Conservation (phyloP, 2,113 vertebrate genomes). For the Tupaia tana region DNA sequence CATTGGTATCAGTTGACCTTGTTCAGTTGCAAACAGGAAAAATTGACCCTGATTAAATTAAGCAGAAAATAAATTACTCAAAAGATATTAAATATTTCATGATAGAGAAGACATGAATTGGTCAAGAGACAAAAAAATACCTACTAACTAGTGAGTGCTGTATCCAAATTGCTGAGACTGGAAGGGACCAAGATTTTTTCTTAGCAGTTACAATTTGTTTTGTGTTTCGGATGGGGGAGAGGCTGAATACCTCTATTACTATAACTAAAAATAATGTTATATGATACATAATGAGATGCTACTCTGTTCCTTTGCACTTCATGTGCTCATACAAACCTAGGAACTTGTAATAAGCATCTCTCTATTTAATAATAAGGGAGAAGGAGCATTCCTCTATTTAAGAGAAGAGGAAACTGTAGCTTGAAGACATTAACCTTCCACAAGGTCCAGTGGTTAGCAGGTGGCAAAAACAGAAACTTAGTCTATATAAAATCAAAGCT, state of each 20-base stretch:
- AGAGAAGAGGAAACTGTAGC: not conserved
- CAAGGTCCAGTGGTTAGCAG: not conserved
- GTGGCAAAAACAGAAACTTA: not conserved
- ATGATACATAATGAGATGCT: not conserved
- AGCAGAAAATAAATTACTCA: not conserved
- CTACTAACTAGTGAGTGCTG: not conserved
- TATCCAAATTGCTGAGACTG: not conserved
- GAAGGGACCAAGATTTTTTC: not conserved
- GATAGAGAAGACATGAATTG: not conserved
- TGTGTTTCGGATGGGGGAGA: not conserved
- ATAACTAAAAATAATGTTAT: not conserved
- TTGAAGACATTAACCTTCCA: not conserved
- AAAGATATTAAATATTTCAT: not conserved
- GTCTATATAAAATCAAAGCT: not conserved
- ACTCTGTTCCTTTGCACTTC: not conserved
- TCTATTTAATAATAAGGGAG: not conserved
- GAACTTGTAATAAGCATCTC: not conserved
- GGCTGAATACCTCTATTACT: not conserved
- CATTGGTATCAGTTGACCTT: accelerated
- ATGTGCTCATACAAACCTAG: not conserved
- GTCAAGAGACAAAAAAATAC: not conserved
- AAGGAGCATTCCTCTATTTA: not conserved
- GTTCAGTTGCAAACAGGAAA: not conserved
- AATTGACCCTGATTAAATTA: not conserved
- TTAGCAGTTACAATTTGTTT: not conserved